Evolutionary conservation across 2,797 vertebrate genomes (phyloP).

Genomic region (Poeciliopsis infans): DNA sequence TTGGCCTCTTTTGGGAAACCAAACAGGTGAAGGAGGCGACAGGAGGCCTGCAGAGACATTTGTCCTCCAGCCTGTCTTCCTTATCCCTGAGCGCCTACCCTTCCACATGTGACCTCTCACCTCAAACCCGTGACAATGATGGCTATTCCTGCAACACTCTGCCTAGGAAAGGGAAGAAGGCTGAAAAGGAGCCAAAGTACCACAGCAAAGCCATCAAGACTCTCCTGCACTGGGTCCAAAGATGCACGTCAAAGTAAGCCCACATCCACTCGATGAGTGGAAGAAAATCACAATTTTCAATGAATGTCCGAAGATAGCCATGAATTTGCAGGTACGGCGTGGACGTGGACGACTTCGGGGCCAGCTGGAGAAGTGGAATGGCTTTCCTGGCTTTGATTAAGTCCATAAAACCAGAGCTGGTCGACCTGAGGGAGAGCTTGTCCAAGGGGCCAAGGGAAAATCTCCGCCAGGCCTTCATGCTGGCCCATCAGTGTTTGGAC

Average conservation of each 20-base stretch:
- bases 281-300: slow-evolving; percentile 2
- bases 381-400: slow-evolving; percentile 91
- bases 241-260: slow-evolving; percentile 86
- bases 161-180: slow-evolving; percentile 78
- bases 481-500: slow-evolving; percentile 81
- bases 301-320: not conserved
- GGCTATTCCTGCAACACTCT: slow-evolving; percentile 81
- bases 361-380: slow-evolving; percentile 90
- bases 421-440: slow-evolving; percentile 86
- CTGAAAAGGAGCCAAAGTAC: slow-evolving; percentile 80
- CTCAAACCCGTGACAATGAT: slow-evolving; percentile 78
- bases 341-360: slow-evolving; percentile 88
- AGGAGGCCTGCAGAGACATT: slow-evolving; percentile 48
- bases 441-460: slow-evolving; percentile 83
- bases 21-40: slow-evolving; percentile 68
- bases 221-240: slow-evolving; percentile 88
- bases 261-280: not conserved
- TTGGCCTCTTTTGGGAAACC: not conserved
- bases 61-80: slow-evolving; percentile 84
- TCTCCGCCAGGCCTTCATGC: slow-evolving; percentile 84
- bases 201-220: slow-evolving; percentile 87
- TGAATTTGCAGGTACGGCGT: slow-evolving; percentile 84
- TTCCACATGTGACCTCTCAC: slow-evolving; percentile 82
- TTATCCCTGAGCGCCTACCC: slow-evolving; percentile 79
- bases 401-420: slow-evolving; percentile 85